These are phyloP conservation scores for Carcharodon carcharias DNA, from an alignment of 2,797 vertebrate species.

Conservation along the genomic window DNA sequence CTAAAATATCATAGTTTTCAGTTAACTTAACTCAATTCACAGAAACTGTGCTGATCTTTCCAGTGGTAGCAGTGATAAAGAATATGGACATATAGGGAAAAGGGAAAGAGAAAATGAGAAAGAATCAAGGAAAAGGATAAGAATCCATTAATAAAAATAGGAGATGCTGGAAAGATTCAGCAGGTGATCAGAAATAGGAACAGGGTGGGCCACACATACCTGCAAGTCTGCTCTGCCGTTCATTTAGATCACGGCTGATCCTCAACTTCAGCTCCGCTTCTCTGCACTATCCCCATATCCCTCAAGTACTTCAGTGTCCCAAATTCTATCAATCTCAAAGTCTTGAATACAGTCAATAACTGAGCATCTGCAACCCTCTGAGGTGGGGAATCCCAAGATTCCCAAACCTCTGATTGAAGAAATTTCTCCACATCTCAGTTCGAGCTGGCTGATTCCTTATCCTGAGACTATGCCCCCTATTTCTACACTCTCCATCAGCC, in stretches of 20 bases:
- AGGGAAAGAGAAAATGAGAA: background rate
- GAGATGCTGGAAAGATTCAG: background rate
- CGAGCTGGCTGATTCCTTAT: background rate
- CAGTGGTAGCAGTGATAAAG: background rate
- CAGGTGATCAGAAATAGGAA: background rate
- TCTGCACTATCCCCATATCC: background rate
- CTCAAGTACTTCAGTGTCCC: background rate
- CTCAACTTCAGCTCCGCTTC: background rate
- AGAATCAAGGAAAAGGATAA: background rate
- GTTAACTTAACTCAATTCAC: background rate
- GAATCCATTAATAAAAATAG: background rate
- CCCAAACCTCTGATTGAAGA: background rate
- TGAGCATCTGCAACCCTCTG: background rate
- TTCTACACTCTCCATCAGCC: background rate
- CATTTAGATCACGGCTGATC: background rate
- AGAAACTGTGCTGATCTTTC: background rate
- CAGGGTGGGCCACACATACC: background rate
- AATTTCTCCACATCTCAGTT: background rate
- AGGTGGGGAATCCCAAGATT: background rate
- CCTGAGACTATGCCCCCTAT: background rate
- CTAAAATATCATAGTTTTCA: background rate
- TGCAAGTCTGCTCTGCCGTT: background rate
- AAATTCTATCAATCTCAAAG: background rate
- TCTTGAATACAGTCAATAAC: background rate
- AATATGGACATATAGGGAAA: background rate